Conservation (phyloP, 2,888 invertebrate species). For the Orthosia gothica region DNA sequence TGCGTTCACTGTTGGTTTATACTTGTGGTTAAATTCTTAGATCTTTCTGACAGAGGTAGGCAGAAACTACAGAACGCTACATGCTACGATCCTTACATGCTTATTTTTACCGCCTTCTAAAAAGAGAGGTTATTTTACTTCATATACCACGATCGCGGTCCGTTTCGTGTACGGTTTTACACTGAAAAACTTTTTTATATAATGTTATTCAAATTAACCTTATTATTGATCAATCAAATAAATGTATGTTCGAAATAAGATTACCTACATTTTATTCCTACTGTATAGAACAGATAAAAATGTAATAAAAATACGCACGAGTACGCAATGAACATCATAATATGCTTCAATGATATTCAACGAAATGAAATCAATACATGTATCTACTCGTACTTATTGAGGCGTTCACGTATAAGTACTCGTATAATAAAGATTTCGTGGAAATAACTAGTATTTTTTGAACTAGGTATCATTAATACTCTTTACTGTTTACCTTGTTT, state of each 20-base stretch:
- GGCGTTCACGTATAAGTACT: conserved; percentile 6
- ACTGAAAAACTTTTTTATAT: not conserved
- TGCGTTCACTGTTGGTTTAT: too few species aligned
- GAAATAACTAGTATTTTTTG: conserved; percentile 9
- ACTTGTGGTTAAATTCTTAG: too few species aligned
- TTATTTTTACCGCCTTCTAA: too few species aligned
- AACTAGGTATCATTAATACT: not conserved
- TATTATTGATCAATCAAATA: conserved; percentile 11
- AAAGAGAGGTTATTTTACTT: too few species aligned
- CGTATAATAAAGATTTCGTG: conserved; percentile 5
- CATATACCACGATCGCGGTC: too few species aligned
- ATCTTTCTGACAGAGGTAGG: too few species aligned
- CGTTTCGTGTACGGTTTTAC: too few species aligned
- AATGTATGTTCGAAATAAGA: not conserved
- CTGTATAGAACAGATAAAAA: conserved; percentile 9
- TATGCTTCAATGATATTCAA: conserved; percentile 37
- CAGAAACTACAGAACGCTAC: too few species aligned
- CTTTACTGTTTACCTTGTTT: not conserved
- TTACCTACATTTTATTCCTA: conserved; percentile 12
- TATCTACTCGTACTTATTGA: conserved; percentile 25
- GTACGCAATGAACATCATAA: conserved; percentile 20
- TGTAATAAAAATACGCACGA: conserved; percentile 44
- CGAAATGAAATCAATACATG: conserved; percentile 46
- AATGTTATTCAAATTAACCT: not conserved
- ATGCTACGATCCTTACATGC: too few species aligned